phyloP scores from a whole-genome alignment of 37 sponge, comb jelly and placozoan species.

The Diacarnus erythraeanus region DNA sequence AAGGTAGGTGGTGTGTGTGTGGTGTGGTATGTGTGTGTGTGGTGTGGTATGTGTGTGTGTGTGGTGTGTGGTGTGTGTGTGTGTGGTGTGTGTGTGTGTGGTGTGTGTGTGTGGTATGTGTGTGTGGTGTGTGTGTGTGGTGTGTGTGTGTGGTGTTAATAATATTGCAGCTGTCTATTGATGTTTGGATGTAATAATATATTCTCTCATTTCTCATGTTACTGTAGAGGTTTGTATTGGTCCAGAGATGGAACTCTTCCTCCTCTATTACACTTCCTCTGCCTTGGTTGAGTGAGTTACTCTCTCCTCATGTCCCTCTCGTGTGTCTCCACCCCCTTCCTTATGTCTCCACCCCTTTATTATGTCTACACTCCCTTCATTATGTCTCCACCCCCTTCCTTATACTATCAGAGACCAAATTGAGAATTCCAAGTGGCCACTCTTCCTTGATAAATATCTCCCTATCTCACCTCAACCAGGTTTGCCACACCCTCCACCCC shows the following conservation, averaged over 20 bases:
- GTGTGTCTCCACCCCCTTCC: background rate
- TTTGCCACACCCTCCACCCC: background rate
- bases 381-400: background rate
- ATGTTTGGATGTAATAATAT: too few species aligned
- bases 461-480: conserved; percentile 26
- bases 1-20: too few species aligned
- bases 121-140: too few species aligned
- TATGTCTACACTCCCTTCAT: background rate
- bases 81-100: too few species aligned
- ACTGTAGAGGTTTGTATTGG: conserved; percentile 1
- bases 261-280: background rate
- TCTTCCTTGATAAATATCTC: conserved; percentile 33
- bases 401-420: background rate
- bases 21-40: too few species aligned
- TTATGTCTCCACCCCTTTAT: background rate
- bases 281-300: background rate
- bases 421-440: conserved; percentile 3
- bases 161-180: too few species aligned
- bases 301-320: background rate
- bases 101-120: too few species aligned
- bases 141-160: too few species aligned
- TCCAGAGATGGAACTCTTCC: conserved; percentile 9
- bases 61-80: too few species aligned
- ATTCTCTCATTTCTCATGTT: background rate
- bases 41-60: too few species aligned